Conservation (phyloP, 2,113 vertebrate species). For the Gallinago media region DNA sequence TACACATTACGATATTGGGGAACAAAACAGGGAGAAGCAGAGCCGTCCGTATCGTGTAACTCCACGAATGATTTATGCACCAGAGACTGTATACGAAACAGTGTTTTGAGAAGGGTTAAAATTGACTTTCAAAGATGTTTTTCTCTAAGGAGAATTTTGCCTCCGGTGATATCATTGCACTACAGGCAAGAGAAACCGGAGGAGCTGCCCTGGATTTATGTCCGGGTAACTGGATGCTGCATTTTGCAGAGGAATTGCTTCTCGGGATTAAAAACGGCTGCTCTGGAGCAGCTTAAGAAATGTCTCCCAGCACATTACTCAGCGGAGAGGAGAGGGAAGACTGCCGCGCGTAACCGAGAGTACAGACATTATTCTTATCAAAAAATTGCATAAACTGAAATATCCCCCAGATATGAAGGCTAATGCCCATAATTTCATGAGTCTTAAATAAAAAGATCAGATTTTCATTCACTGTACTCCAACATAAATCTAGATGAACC, state of each 20-base stretch:
- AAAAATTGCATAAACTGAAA: background rate
- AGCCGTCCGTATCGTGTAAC: background rate
- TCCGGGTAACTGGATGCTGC: background rate
- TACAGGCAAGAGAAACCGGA: background rate
- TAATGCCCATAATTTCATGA: background rate
- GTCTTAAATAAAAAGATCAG: background rate
- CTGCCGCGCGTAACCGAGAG: background rate
- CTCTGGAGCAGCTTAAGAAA: background rate
- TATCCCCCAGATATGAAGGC: background rate
- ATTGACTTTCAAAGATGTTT: background rate
- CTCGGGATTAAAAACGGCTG: background rate
- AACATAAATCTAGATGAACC: background rate
- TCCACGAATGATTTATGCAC: background rate
- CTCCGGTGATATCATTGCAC: background rate
- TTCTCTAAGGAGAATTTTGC: background rate
- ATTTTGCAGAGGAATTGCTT: background rate
- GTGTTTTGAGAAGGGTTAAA: background rate
- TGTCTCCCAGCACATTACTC: background rate
- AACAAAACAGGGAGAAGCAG: background rate
- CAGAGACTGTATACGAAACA: background rate
- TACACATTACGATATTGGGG: fast-evolving
- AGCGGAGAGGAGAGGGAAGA: background rate
- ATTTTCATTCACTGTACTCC: background rate
- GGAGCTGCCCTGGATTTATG: background rate
- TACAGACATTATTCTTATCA: background rate